These are phyloP conservation scores for Aricia agestis DNA, from an alignment of 1,140 invertebrate genomes.

Conservation along the genomic window DNA sequence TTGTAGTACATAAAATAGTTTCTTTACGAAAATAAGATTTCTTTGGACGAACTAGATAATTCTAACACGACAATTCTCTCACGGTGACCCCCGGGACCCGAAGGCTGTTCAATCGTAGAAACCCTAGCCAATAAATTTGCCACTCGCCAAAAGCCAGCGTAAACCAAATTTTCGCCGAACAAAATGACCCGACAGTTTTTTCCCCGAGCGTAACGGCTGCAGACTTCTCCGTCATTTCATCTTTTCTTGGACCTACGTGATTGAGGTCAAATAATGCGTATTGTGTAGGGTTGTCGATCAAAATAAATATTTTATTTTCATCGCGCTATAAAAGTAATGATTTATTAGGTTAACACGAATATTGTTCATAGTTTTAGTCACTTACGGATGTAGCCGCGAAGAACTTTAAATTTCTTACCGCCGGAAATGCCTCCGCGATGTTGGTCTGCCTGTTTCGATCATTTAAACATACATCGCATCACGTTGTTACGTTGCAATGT, in stretches of 20 bases:
- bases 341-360: too few relatives aligned
- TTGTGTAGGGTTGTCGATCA: background rate
- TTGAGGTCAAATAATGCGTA: slow-evolving; percentile 13
- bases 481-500: too few relatives aligned
- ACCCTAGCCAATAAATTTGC: slow-evolving; percentile 13
- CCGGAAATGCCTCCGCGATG: too few relatives aligned
- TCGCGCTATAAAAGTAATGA: background rate
- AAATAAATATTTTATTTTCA: background rate
- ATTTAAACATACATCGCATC: too few relatives aligned
- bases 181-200: slow-evolving; percentile 13
- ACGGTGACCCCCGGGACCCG: background rate
- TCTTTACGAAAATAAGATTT: background rate
- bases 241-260: slow-evolving; percentile 11
- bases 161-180: background rate
- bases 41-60: background rate
- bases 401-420: too few relatives aligned
- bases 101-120: slow-evolving; percentile 8
- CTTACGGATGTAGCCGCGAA: too few relatives aligned
- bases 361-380: too few relatives aligned
- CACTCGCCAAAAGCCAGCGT: slow-evolving; percentile 4
- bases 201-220: background rate
- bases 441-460: too few relatives aligned
- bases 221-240: slow-evolving; percentile 1
- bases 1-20: background rate
- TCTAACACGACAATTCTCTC: background rate